A percentile compares a stretch with the other conserved stretches of the same genome.
Evolutionary conservation across 2,113 vertebrate genomes (phyloP).

Genomic region (Apteryx owenii): DNA sequence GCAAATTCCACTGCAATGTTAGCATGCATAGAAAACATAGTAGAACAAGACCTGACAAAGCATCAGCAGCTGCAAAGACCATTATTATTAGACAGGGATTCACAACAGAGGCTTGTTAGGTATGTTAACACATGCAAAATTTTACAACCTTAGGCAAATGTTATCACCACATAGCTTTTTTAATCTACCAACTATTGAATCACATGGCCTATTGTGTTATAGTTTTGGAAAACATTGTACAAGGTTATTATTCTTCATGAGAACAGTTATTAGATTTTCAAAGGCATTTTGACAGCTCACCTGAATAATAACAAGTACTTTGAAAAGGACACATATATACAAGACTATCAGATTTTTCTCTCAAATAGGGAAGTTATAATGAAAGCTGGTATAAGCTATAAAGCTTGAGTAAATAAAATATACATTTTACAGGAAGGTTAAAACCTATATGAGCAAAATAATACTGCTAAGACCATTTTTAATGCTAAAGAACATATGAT

Average conservation of each 20-base stretch:
- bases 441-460: background rate
- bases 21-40: background rate
- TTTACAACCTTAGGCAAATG: background rate
- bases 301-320: background rate
- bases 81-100: background rate
- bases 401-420: background rate
- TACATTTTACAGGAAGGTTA: background rate
- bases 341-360: background rate
- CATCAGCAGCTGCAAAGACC: background rate
- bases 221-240: background rate
- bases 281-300: background rate
- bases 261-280: background rate
- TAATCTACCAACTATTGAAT: background rate
- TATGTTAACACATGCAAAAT: conserved; percentile 22
- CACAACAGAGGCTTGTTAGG: background rate
- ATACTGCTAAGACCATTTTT: background rate
- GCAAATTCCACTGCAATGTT: background rate
- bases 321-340: background rate
- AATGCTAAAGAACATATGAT: background rate
- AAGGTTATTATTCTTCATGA: background rate
- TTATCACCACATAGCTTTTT: background rate
- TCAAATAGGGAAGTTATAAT: background rate
- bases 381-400: background rate
- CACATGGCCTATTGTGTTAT: background rate
- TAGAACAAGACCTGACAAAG: background rate